Conservation (phyloP, 2,888 invertebrate species). For the Nasonia oneida region DNA sequence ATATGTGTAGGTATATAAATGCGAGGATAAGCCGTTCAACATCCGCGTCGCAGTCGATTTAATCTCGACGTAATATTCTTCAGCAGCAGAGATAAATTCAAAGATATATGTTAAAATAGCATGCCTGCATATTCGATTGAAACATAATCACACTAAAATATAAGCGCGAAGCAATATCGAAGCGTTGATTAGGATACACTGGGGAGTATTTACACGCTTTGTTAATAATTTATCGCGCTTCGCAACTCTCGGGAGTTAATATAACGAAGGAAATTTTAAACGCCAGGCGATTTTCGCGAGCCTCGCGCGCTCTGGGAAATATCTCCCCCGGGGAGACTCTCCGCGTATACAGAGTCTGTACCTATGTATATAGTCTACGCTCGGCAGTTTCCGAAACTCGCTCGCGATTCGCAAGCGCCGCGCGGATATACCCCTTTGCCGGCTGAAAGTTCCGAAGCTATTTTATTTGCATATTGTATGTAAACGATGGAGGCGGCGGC, state of each 20-base stretch:
- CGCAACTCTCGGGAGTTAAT: not conserved
- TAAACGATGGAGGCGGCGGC: not conserved
- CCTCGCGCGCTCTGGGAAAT: conserved; percentile 1
- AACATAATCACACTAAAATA: too few relatives aligned
- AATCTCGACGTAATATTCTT: not conserved
- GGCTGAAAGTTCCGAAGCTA: not conserved
- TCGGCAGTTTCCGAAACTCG: not conserved
- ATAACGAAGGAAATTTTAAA: conserved; percentile 4
- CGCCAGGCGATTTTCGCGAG: conserved; percentile 6
- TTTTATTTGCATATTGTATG: conserved; percentile 21
- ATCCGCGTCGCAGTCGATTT: too few relatives aligned
- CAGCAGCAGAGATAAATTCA: too few relatives aligned
- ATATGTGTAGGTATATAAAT: not conserved
- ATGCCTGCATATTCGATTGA: too few relatives aligned
- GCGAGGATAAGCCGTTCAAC: too few relatives aligned
- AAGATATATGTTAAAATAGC: too few relatives aligned
- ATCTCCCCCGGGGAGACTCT: not conserved
- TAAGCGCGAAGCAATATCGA: not conserved
- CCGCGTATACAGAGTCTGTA: not conserved
- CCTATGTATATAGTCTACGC: not conserved
- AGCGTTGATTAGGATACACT: not conserved
- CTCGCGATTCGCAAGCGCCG: not conserved
- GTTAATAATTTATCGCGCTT: not conserved
- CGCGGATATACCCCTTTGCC: not conserved
- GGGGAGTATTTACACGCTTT: not conserved